Conservation (phyloP, 2,797 vertebrate genomes). For the Girardinus metallicus region DNA sequence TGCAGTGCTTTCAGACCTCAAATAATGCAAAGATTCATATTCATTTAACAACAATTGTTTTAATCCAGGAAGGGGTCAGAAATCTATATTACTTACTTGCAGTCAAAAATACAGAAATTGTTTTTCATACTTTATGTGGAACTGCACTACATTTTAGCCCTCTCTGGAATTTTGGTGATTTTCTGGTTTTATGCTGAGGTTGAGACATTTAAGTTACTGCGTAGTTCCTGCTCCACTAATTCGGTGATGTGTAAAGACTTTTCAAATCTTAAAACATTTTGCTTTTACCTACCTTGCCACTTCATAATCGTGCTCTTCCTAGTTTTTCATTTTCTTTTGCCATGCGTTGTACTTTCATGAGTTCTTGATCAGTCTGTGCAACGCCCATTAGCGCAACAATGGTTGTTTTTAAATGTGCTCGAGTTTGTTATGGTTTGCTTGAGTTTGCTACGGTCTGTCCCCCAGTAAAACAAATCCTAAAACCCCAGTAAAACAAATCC, state of each 20-base stretch:
- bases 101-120: not conserved
- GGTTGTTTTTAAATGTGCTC: not conserved
- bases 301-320: not conserved
- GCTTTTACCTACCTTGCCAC: not conserved
- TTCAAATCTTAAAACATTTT: not conserved
- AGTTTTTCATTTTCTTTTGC: not conserved
- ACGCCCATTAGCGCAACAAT: not conserved
- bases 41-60: too few relatives aligned
- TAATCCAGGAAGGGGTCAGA: too few relatives aligned
- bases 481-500: not conserved
- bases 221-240: not conserved
- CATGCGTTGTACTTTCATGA: not conserved
- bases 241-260: not conserved
- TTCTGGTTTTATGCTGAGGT: not conserved
- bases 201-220: not conserved
- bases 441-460: not conserved
- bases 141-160: not conserved
- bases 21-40: too few relatives aligned
- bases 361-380: not conserved
- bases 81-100: not conserved
- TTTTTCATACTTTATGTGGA: not conserved
- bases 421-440: too few relatives aligned
- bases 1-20: too few relatives aligned
- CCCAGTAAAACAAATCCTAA: not conserved
- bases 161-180: not conserved